A percentile compares a stretch with the other conserved stretches of the same genome.
These are phyloP conservation scores for Meloe dianella DNA, from an alignment of 2,888 invertebrate species.

Conservation along the genomic window DNA sequence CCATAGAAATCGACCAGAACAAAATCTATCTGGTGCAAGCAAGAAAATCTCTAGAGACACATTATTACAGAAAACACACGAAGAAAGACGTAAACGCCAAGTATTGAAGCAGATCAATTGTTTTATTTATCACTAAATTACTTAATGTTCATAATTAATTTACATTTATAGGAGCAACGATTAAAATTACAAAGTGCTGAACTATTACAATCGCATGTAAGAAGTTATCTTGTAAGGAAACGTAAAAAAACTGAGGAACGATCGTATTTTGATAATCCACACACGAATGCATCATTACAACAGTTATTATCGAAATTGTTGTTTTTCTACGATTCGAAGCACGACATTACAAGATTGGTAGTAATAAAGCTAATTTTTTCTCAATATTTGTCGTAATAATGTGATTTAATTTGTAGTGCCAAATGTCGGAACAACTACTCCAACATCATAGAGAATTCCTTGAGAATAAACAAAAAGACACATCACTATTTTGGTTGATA, in stretches of 20 bases:
- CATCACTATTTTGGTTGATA: conserved; percentile 60
- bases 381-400: neutral
- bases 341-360: conserved; percentile 73
- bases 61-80: conserved; percentile 79
- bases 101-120: conserved; percentile 62
- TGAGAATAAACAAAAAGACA: conserved; percentile 48
- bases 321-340: conserved; percentile 76
- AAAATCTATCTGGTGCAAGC: conserved; percentile 89
- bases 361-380: conserved; percentile 14
- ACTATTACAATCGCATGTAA: conserved; percentile 80
- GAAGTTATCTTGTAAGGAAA: conserved; percentile 76
- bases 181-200: conserved; percentile 76
- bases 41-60: conserved; percentile 72
- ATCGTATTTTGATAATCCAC: conserved; percentile 70
- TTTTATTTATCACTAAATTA: no score
- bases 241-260: conserved; percentile 71
- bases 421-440: conserved; percentile 58
- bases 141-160: conserved; percentile 20
- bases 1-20: conserved; percentile 83
- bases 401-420: conserved; percentile 48
- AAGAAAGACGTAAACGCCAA: conserved; percentile 87
- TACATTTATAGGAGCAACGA: conserved; percentile 67
- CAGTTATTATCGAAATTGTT: conserved; percentile 71
- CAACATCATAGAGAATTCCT: conserved; percentile 57
- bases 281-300: conserved; percentile 61